Evolutionary conservation across 2,797 vertebrate genomes (phyloP), one percentile per base, ranked within the genome.

Genomic region (Phylloscopus collybita): DNA sequence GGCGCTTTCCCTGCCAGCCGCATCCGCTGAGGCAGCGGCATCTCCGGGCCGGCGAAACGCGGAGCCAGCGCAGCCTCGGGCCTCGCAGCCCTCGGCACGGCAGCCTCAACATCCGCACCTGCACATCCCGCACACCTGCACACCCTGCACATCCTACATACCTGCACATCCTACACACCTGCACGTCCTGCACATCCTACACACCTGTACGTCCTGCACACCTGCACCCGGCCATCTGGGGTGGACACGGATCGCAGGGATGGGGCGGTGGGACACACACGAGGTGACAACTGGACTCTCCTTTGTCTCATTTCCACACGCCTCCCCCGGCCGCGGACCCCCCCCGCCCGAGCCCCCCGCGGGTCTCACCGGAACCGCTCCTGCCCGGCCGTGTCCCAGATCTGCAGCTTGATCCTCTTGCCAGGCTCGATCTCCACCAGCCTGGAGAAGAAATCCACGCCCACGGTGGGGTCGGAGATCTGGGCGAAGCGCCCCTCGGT

Each of bases 381-480:
- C 96, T 99, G 99, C 47, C 99, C 99, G 0, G 99, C 99, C 0
- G 99, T 99, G 97, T 99, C 98, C 99, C 99, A 99, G 85, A 99
- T 99, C 98, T 99, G 93, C 73, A 99, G 98, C 97, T 99, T 99
- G 98, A 99, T 99, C 82, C 99, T 97, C 93, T 99, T 99, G 53
- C 99, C 99, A 1, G 99, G 99, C 93, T 99, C 99, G 54, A 99
- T 99, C 98, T 99, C 99, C 96, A 99, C 98, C 97, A 99, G 98
- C 61, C 99, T 98, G 47, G 99, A 99, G 98, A 99, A 99, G 97
- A 99, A 99, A 97, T 99, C 99, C 97, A 99, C 99, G 11, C 99
- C 99, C 54, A 99, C 99, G 2, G 99, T 99, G 21, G 99, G 99
- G 97, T 99, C 99, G 2, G 99, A 99, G 96, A 99, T 99, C 96